These are phyloP conservation scores for Psittacara wagleri DNA, from an alignment of 2,113 vertebrate species.

Conservation along the genomic window DNA sequence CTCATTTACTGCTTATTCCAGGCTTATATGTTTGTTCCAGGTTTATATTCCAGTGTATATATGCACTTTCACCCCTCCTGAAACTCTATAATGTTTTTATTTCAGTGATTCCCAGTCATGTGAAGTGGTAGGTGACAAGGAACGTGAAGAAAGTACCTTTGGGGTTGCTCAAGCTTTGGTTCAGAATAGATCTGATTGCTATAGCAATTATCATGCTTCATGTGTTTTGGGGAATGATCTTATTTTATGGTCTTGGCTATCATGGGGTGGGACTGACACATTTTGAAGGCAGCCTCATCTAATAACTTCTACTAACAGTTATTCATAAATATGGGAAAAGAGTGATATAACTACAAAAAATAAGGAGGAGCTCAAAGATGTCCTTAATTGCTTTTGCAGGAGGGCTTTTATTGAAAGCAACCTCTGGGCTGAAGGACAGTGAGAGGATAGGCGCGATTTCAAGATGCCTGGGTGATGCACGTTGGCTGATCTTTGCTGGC, in stretches of 20 bases:
- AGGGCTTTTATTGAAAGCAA: neutral
- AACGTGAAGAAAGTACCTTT: neutral
- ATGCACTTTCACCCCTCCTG: neutral
- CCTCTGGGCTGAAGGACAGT: conserved; percentile 33
- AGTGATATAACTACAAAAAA: neutral
- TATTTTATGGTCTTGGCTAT: neutral
- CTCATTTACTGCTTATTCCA: neutral
- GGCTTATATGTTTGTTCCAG: neutral
- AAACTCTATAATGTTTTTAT: neutral
- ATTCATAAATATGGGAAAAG: neutral
- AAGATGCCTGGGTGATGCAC: neutral
- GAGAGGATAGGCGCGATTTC: neutral
- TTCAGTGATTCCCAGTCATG: neutral
- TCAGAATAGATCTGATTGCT: neutral
- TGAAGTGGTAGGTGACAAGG: neutral
- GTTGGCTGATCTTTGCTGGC: conserved; percentile 25
- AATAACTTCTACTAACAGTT: neutral
- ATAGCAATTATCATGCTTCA: neutral
- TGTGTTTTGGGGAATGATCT: neutral
- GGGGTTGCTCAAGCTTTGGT: neutral
- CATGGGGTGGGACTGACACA: neutral
- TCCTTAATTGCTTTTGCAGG: neutral
- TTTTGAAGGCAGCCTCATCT: neutral
- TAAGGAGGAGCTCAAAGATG: neutral
- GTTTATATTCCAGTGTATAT: neutral